Conservation (phyloP, 1,140 invertebrate genomes). For the Pseudachorutes palmiensis region DNA sequence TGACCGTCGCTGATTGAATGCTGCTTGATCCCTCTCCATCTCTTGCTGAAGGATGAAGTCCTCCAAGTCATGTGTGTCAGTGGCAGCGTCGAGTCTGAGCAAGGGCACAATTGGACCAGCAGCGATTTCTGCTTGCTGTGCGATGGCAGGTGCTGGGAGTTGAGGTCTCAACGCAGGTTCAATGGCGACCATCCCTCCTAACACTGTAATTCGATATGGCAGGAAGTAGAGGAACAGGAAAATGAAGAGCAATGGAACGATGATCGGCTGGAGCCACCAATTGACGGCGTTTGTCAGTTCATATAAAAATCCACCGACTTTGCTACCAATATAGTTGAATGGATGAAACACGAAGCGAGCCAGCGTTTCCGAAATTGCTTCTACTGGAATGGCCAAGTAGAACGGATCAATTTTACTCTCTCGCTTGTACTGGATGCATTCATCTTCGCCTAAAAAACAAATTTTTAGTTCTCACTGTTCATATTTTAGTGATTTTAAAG, state of each 20-base stretch:
- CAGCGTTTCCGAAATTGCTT: slow-evolving; percentile 23
- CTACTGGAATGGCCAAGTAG: slow-evolving; percentile 23
- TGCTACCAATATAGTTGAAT: slow-evolving; percentile 22
- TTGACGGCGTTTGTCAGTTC: slow-evolving; percentile 5
- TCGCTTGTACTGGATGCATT: slow-evolving; percentile 24
- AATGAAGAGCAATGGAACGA: slow-evolving; percentile 19
- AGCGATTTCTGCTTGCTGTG: background rate
- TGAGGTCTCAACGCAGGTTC: slow-evolving; percentile 7
- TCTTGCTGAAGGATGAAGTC: background rate
- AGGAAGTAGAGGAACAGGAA: slow-evolving; percentile 23
- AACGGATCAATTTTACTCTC: slow-evolving; percentile 27
- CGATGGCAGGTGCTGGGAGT: background rate
- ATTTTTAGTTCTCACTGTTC: no score
- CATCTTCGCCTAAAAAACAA: slow-evolving; percentile 29
- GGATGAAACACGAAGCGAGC: slow-evolving; percentile 22
- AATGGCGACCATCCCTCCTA: slow-evolving; percentile 19
- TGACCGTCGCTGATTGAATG: no score
- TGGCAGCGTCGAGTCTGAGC: background rate
- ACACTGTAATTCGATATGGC: slow-evolving; percentile 17
- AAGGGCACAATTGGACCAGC: background rate
- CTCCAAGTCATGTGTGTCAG: slow-evolving; percentile 9
- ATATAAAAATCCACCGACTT: slow-evolving; percentile 23
- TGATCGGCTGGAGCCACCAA: slow-evolving; percentile 23
- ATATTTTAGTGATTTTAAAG: no score
- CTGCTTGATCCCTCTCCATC: no score